phyloP scores from a whole-genome alignment of 2,888 invertebrate genomes.

The Gortyna flavago region DNA sequence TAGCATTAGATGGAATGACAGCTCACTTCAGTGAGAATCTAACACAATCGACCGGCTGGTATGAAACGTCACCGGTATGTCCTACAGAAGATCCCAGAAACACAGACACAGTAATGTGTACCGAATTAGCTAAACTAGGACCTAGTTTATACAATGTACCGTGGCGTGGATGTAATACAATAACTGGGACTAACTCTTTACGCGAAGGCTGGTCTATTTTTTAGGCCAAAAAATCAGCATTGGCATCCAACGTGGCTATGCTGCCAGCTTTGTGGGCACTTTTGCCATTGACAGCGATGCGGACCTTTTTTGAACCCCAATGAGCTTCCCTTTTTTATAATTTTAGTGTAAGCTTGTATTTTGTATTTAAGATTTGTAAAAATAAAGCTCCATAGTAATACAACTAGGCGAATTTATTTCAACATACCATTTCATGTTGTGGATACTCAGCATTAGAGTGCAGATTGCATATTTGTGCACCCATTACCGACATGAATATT shows the following conservation, averaged over 20 bases:
- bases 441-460: neutral
- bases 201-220: neutral
- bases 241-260: neutral
- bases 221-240: neutral
- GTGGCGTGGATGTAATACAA: neutral
- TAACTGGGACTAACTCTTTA: neutral
- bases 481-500: neutral
- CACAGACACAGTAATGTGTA: neutral
- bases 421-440: neutral
- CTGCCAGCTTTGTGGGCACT: neutral
- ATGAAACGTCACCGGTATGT: neutral
- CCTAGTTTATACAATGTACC: neutral
- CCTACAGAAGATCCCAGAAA: neutral
- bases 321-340: neutral
- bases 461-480: neutral
- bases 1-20: no score
- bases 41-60: no score
- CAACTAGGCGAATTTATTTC: neutral
- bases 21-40: no score
- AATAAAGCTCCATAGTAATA: no score
- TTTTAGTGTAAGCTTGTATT: no score
- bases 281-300: neutral
- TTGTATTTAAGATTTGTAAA: no score
- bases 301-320: neutral
- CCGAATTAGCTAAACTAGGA: neutral